Base-by-base conservation (phyloP, 1,140 invertebrate species). In the Prorops nasuta region DNA sequence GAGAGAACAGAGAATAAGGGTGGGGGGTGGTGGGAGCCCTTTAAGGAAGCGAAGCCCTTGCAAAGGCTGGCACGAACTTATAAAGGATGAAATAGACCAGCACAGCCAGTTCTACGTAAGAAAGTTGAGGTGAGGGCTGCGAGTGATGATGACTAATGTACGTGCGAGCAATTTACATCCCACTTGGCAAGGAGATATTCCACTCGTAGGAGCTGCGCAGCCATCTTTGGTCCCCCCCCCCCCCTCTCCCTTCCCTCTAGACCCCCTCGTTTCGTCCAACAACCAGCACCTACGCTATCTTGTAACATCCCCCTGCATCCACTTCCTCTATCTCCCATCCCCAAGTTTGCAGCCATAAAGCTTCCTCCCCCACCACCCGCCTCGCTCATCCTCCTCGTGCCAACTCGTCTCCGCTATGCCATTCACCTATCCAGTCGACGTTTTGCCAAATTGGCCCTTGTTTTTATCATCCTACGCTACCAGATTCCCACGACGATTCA, bases 141-240 rank as follows among this genome's bases (percentile, higher is more conserved):
- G 57, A 64, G 55, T 63, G 64, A 65, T 65, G 64, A 65, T 65
- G 64, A 67, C 64, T 65, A 67, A 65, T 64, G 64, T 59, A 49
- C 58, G 49, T 49, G 49, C 55, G 45, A 56, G 63, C 60, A 65
- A 66, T 66, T 65, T 66, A 66, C 63, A 66, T 65, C 55, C 56
- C 60, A 45, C 53, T 62, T 60, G 60, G 37, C 53, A 51, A 56
- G 46, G 37, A 58, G 54, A 58, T 61, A 58, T 55, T 38, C 14
- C 14, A 15, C n/a, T n/a, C n/a, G n/a, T n/a, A n/a, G n/a, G n/a
- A n/a, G n/a, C n/a, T n/a, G n/a, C n/a, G n/a, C n/a, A n/a, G n/a
- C n/a, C n/a, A n/a, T n/a, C n/a, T n/a, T n/a, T n/a, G n/a, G n/a
- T 37, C 32, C 35, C 37, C 34, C 15, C 9, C 10, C 21, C 20